phyloP scores from a whole-genome alignment of 2,797 vertebrate genomes.

The Brachyrhaphis roseni region DNA sequence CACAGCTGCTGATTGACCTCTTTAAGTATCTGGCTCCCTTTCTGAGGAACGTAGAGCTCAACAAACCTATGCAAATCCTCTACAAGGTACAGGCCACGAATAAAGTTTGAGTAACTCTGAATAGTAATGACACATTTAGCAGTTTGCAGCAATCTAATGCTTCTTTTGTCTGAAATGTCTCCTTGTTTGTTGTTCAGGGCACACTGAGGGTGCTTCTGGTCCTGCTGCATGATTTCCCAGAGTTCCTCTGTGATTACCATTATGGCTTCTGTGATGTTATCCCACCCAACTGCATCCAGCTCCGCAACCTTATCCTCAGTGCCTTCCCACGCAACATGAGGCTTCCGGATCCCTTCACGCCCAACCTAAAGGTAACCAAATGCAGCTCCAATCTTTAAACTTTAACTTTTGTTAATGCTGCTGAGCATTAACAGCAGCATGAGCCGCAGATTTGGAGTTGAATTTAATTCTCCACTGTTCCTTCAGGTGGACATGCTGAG shows the following conservation, averaged over 20 bases:
- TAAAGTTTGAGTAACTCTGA: background rate
- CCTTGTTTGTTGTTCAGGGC: conserved; percentile 77
- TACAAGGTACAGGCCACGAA: conserved; percentile 88
- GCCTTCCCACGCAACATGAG: conserved; percentile 99
- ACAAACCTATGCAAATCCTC: conserved; percentile 99
- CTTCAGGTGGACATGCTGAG: conserved; percentile 97
- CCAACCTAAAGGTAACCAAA: conserved; percentile 92
- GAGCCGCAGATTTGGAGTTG: background rate
- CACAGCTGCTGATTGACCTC: conserved; percentile 96
- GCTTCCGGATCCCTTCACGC: conserved; percentile 98
- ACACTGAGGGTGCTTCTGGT: conserved; percentile 96
- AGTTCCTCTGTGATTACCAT: conserved; percentile 99
- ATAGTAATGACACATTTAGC: background rate
- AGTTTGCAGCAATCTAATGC: background rate
- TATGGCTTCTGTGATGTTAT: conserved; percentile 99
- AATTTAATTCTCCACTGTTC: background rate
- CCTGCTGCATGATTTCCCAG: conserved; percentile 97
- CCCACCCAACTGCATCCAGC: conserved; percentile 98
- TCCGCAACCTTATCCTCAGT: conserved; percentile 99
- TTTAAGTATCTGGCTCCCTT: conserved; percentile 99
- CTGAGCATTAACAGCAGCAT: no score
- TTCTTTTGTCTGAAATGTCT: background rate
- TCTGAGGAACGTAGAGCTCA: conserved; percentile 98
- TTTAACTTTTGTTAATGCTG: no score
- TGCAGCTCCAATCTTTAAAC: background rate